These are phyloP conservation scores for Scrobipalpa atriplicella DNA, from an alignment of 2,888 invertebrate species.

Conservation along the genomic window DNA sequence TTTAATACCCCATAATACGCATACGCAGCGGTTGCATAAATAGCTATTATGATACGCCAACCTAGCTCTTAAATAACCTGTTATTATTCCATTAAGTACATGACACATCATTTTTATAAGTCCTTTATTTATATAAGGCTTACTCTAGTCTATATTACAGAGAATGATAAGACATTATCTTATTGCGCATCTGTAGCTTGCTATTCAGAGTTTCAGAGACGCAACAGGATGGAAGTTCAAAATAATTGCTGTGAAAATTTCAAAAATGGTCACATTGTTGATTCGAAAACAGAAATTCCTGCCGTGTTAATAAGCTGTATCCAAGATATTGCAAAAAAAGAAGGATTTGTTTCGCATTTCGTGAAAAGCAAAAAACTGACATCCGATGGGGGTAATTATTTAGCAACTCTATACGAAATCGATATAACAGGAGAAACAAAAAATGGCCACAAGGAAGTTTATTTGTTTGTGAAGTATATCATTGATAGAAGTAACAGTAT, in stretches of 20 bases:
- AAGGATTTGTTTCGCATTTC: conserved; percentile 36
- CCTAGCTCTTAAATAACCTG: no score
- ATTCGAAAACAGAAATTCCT: neutral
- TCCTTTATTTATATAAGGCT: neutral
- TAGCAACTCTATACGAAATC: conserved; percentile 42
- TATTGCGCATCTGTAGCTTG: neutral
- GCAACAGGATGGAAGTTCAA: conserved; percentile 8
- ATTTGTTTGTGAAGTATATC: conserved; percentile 42
- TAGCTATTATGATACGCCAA: no score
- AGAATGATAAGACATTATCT: neutral
- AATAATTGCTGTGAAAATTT: neutral
- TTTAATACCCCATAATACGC: no score
- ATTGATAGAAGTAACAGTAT: conserved; percentile 45
- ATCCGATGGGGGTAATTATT: conserved; percentile 42
- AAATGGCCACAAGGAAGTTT: conserved; percentile 50
- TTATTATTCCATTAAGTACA: neutral
- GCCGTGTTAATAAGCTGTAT: neutral
- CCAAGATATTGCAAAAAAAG: conserved; percentile 20
- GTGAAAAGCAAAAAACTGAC: conserved; percentile 36
- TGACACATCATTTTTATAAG: neutral
- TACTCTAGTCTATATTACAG: neutral
- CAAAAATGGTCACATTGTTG: neutral
- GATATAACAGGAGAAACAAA: conserved; percentile 44
- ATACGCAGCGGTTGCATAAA: no score
- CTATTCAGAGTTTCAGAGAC: neutral